Percentiles rank a stretch among this genome's conserved stretches.
phyloP scores from a whole-genome alignment of 1,140 invertebrate genomes.

The Adelges cooleyi region DNA sequence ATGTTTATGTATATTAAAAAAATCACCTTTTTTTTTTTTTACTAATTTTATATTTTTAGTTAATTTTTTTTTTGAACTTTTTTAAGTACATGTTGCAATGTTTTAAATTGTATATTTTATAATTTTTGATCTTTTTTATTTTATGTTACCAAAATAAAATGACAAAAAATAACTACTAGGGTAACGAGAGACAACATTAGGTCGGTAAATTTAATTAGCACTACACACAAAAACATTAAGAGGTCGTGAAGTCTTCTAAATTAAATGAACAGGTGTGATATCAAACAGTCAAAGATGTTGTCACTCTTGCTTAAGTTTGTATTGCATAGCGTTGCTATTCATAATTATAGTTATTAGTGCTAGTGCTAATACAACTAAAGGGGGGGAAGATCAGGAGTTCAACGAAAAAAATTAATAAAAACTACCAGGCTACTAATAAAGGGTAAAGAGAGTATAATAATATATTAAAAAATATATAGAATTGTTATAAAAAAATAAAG shows the following conservation, averaged over 20 bases:
- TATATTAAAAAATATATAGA: constrained; percentile 29
- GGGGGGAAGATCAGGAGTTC: too few species aligned
- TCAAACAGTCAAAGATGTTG: too few species aligned
- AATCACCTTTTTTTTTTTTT: constrained; percentile 3
- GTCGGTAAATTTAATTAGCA: neutral
- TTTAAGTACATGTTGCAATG: constrained; percentile 3
- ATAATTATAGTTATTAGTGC: too few species aligned
- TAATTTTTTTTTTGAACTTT: neutral
- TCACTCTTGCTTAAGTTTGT: too few species aligned
- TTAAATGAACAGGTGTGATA: too few species aligned
- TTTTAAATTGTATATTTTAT: constrained; percentile 14
- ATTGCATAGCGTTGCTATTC: too few species aligned
- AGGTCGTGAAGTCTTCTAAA: too few species aligned
- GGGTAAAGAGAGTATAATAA: constrained; percentile 9
- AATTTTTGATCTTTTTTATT: constrained; percentile 14
- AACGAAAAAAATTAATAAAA: constrained; percentile 7
- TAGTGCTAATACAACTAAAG: too few species aligned
- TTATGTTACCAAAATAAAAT: constrained; percentile 6
- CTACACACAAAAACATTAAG: too few species aligned
- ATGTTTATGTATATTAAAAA: constrained; percentile 10
- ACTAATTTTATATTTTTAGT: neutral
- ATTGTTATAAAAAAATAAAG: constrained; percentile 29
- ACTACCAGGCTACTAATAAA: constrained; percentile 6
- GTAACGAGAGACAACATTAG: neutral
- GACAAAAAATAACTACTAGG: neutral